Base-by-base conservation (phyloP, 1,140 invertebrate genomes). In the Pseudomyrmex sp. region DNA sequence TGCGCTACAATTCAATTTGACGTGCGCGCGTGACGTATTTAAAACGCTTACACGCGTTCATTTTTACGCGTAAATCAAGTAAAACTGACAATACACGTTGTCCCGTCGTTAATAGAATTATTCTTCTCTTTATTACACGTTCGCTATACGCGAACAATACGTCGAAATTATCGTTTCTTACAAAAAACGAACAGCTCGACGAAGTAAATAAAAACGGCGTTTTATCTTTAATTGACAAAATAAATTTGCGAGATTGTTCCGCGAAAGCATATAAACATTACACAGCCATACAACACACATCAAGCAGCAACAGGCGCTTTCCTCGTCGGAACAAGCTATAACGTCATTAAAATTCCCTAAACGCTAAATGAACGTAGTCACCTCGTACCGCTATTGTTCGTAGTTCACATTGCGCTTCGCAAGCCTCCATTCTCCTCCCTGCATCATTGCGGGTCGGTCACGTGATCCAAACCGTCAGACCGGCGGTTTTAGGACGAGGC, bases 301-400 rank as follows among this genome's bases (percentile, higher is more conserved):
- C 12, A 26, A 12, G 58, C 52, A 85, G 63, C 84, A 83, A 85
- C 72, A 82, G 61, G 80, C 72, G 66, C 54, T 66, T 65, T 44
- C 35, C 26, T 85, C 23, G 62, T 62, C 56, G 52, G 50, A 50
- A 65, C 68, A 48, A 50, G 35, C 10, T n/a, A 63, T 58, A 18
- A 26, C 70, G 35, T 65, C 56, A 85, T 85, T 77, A 83, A 83
- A 85, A 85, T 85, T 85, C 70, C 59, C 20, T 26, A 26, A 35
- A 59, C 69, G 79, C 58, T 61, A 75, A 85, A 83, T 83, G 80
- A 70, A 69, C 48, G 54, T 26, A 23, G 76, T 50, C 23, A 15
- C 76, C 50, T 72, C 62, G 50, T 26, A 56, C 52, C 1, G 8
- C 23, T 50, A 63, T 70, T 70, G 82, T 70, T 59, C 52, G 15